Conservation (phyloP, 2,888 invertebrate genomes). For the Pilophorus perplexus region DNA sequence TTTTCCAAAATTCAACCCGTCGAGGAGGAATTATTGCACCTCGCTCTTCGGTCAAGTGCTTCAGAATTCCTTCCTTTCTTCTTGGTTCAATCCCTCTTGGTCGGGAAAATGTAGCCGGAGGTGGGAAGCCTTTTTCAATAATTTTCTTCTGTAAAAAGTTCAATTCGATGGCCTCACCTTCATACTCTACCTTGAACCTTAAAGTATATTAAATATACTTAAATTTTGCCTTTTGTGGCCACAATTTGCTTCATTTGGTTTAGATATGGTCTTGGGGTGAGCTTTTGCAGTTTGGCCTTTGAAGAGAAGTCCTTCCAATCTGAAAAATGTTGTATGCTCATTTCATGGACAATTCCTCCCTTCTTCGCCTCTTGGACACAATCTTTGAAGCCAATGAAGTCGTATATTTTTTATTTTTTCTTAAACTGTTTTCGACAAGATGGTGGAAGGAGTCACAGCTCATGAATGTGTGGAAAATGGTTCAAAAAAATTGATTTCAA, state of each 20-base stretch:
- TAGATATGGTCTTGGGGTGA: too few relatives aligned
- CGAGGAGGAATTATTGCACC: too few relatives aligned
- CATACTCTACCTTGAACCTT: too few relatives aligned
- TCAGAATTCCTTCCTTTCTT: neutral
- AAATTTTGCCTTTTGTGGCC: too few relatives aligned
- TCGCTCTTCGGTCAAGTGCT: neutral
- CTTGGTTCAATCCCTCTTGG: too few relatives aligned
- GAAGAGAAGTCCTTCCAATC: neutral
- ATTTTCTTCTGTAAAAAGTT: neutral
- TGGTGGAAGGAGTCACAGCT: constrained; percentile 5
- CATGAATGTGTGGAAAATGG: neutral
- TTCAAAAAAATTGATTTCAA: neutral
- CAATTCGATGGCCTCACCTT: neutral
- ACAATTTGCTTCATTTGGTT: too few relatives aligned
- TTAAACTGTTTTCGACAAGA: neutral
- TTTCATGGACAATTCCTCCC: neutral
- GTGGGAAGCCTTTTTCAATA: neutral
- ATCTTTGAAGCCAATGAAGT: neutral
- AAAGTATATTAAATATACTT: too few relatives aligned
- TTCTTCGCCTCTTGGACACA: neutral
- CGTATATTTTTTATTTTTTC: neutral
- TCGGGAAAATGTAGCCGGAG: neutral
- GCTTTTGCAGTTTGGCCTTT: neutral
- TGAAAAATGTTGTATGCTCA: neutral
- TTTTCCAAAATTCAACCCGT: neutral